phyloP scores from a whole-genome alignment of 2,888 invertebrate species.

The Hypena proboscidalis region DNA sequence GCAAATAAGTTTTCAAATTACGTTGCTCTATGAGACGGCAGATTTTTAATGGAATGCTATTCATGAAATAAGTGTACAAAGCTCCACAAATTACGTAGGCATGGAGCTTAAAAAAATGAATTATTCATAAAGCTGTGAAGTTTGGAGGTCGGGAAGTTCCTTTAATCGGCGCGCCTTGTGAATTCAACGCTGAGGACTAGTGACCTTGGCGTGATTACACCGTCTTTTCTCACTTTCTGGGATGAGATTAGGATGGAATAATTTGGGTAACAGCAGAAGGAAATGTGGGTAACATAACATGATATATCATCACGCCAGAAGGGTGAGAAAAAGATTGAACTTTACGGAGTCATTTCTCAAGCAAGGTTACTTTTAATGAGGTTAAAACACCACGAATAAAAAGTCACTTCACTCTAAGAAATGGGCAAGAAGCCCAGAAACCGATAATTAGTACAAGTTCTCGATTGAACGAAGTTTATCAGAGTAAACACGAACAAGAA shows the following conservation, averaged over 20 bases:
- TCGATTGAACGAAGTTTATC: conserved; percentile 37
- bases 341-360: too few species aligned
- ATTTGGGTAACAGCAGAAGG: too few species aligned
- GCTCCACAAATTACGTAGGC: conserved; percentile 28
- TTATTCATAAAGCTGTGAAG: conserved; percentile 37
- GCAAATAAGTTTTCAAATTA: too few species aligned
- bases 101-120: conserved; percentile 33
- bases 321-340: too few species aligned
- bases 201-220: too few species aligned
- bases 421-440: conserved; percentile 17
- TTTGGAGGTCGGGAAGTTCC: conserved; percentile 35
- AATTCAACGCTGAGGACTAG: neutral
- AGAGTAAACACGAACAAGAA: conserved; percentile 38
- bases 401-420: neutral
- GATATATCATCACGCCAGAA: too few species aligned
- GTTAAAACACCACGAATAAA: neutral
- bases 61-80: conserved; percentile 29
- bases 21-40: neutral
- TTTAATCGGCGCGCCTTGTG: conserved; percentile 16
- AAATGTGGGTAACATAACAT: too few species aligned
- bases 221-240: too few species aligned
- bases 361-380: neutral
- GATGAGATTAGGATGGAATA: too few species aligned
- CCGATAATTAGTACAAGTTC: conserved; percentile 35
- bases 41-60: conserved; percentile 21